A percentile compares a stretch with the other conserved stretches of the same genome.
Evolutionary conservation across 2,113 vertebrate genomes (phyloP).

Genomic region (Channa maculata): DNA sequence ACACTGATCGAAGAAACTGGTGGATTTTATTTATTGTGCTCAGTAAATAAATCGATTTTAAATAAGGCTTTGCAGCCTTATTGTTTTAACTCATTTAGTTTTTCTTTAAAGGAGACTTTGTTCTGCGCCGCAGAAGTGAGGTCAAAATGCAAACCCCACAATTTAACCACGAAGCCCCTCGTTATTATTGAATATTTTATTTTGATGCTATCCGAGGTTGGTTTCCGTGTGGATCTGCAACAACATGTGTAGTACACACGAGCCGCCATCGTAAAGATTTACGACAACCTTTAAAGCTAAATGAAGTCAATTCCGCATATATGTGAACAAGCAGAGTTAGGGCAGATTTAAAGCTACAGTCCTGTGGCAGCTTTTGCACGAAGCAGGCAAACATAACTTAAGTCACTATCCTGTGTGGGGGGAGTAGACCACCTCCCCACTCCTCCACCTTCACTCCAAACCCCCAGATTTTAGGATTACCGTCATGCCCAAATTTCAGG

Average conservation of each 20-base stretch:
- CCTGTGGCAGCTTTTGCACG: slow-evolving; percentile 56
- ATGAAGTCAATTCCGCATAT: slow-evolving; percentile 62
- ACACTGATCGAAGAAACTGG: background rate
- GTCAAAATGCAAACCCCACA: slow-evolving; percentile 52
- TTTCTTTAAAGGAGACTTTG: slow-evolving; percentile 24
- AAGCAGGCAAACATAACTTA: slow-evolving; percentile 49
- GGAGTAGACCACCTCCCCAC: background rate
- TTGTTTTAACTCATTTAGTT: background rate
- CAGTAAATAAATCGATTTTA: background rate
- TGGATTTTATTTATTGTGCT: background rate
- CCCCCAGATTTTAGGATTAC: slow-evolving; percentile 77
- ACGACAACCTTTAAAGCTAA: slow-evolving; percentile 65
- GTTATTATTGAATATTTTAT: slow-evolving; percentile 48
- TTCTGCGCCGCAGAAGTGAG: slow-evolving; percentile 20
- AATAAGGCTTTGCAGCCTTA: background rate
- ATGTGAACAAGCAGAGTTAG: slow-evolving; percentile 41
- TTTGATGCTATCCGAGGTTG: slow-evolving; percentile 51
- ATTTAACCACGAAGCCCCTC: slow-evolving; percentile 57
- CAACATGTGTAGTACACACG: slow-evolving; percentile 55
- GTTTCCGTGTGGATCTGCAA: slow-evolving; percentile 37
- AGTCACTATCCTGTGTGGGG: slow-evolving; percentile 23
- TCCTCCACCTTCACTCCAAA: background rate
- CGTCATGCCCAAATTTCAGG: slow-evolving; percentile 79
- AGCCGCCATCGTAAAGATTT: slow-evolving; percentile 70
- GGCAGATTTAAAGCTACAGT: slow-evolving; percentile 59